Evolutionary conservation across 2,113 vertebrate species (phyloP).

Genomic region (Columba janthina): DNA sequence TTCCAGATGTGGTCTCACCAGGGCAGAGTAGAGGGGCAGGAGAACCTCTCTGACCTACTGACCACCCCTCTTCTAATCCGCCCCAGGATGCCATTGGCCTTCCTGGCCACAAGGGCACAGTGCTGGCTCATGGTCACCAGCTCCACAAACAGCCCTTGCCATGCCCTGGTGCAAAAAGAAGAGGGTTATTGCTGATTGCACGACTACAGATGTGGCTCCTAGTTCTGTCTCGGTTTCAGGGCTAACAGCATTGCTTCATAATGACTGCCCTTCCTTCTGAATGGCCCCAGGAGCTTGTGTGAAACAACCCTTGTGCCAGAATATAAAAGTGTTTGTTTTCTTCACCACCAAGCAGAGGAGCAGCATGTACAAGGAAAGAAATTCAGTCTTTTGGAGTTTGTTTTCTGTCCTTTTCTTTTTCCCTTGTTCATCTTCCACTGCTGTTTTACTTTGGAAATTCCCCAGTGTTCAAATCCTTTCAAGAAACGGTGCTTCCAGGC

Average conservation of each 20-base stretch:
- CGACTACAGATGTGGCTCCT: not conserved
- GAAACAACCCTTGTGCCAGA: not conserved
- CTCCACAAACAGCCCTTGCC: not conserved
- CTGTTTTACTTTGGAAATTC: constrained; percentile 41
- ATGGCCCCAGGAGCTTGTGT: not conserved
- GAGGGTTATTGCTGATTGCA: not conserved
- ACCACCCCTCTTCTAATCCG: too few relatives aligned
- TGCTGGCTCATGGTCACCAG: not conserved
- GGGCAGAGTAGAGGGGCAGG: too few relatives aligned
- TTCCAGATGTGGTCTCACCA: too few relatives aligned
- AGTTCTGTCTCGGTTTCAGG: not conserved
- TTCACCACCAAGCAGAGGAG: not conserved
- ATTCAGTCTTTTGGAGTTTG: not conserved
- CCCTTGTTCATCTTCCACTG: not conserved
- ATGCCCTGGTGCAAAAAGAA: not conserved
- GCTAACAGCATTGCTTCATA: not conserved
- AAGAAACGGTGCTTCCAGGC: not conserved
- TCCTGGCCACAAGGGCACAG: too few relatives aligned
- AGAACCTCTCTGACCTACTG: too few relatives aligned
- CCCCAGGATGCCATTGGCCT: too few relatives aligned
- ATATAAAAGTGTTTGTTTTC: not conserved
- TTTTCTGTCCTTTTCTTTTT: not conserved
- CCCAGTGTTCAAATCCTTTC: not conserved
- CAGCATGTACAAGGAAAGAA: not conserved
- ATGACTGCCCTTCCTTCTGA: not conserved